Evolutionary conservation across 2,113 vertebrate species (phyloP).

Genomic region (Acrocephalus kingi): DNA sequence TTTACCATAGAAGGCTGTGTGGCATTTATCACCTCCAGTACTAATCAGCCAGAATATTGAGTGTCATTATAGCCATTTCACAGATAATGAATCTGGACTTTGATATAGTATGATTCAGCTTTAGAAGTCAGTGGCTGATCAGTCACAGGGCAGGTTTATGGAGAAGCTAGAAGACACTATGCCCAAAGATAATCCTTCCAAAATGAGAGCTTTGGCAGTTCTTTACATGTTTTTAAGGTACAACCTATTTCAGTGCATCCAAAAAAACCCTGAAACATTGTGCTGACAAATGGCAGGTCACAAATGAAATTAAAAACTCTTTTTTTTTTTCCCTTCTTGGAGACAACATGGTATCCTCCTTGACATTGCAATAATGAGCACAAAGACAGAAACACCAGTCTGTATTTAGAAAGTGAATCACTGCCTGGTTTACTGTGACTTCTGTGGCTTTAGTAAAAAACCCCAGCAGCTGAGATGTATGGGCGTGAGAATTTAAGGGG

Average conservation of each 20-base stretch:
- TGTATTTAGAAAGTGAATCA: not conserved
- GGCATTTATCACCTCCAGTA: not conserved
- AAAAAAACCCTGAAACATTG: not conserved
- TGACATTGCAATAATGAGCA: not conserved
- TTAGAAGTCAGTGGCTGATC: not conserved
- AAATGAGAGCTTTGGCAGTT: not conserved
- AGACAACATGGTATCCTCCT: not conserved
- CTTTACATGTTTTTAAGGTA: not conserved
- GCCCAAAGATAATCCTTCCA: not conserved
- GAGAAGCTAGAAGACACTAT: not conserved
- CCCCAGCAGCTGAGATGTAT: not conserved
- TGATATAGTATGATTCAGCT: not conserved
- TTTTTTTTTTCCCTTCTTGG: not conserved
- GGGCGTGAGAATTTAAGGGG: not conserved
- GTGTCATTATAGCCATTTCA: not conserved
- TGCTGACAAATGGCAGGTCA: not conserved
- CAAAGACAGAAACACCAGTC: not conserved
- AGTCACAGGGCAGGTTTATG: not conserved
- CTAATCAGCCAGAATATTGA: not conserved
- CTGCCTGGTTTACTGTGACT: not conserved
- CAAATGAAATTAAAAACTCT: not conserved
- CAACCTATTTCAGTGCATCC: not conserved
- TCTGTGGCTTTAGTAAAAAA: not conserved
- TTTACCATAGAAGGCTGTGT: not conserved
- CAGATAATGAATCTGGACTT: slow-evolving; percentile 4